A percentile compares a stretch with the other conserved stretches of the same genome.
These are phyloP conservation scores for Stenoptilia bipunctidactyla DNA, from an alignment of 2,888 invertebrate genomes.

Conservation along the genomic window DNA sequence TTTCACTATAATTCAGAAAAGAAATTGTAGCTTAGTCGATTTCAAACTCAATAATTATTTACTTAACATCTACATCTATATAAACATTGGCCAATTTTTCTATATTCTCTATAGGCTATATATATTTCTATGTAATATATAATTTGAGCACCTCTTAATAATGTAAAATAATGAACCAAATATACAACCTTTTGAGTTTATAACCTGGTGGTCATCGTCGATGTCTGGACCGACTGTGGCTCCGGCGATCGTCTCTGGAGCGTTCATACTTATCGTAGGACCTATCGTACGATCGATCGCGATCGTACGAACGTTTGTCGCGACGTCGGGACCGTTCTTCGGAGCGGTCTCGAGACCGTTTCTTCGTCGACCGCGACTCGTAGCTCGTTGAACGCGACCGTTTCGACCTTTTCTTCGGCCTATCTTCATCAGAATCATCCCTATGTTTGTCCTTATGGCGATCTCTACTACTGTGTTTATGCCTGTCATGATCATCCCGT, in stretches of 20 bases:
- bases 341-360: slow-evolving; percentile 28
- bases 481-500: slow-evolving; percentile 39
- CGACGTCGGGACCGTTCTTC: slow-evolving; percentile 34
- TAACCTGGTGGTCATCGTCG: slow-evolving; percentile 62
- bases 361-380: slow-evolving; percentile 36
- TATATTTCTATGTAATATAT: no score
- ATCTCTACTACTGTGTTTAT: slow-evolving; percentile 40
- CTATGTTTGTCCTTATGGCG: slow-evolving; percentile 44
- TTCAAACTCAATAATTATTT: no score
- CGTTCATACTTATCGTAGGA: slow-evolving; percentile 60
- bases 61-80: no score
- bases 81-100: no score
- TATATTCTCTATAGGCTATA: no score
- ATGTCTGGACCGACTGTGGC: slow-evolving; percentile 43
- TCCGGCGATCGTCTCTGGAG: slow-evolving; percentile 53
- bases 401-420: slow-evolving; percentile 38
- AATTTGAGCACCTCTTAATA: no score
- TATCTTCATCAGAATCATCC: slow-evolving; percentile 49
- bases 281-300: slow-evolving; percentile 27
- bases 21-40: no score
- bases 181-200: slow-evolving; percentile 52
- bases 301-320: slow-evolving; percentile 19
- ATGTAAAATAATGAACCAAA: slow-evolving; percentile 1
- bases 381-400: slow-evolving; percentile 49
- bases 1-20: no score